These are phyloP conservation scores for Syrphus vitripennis DNA, from an alignment of 2,888 invertebrate genomes.

Conservation along the genomic window DNA sequence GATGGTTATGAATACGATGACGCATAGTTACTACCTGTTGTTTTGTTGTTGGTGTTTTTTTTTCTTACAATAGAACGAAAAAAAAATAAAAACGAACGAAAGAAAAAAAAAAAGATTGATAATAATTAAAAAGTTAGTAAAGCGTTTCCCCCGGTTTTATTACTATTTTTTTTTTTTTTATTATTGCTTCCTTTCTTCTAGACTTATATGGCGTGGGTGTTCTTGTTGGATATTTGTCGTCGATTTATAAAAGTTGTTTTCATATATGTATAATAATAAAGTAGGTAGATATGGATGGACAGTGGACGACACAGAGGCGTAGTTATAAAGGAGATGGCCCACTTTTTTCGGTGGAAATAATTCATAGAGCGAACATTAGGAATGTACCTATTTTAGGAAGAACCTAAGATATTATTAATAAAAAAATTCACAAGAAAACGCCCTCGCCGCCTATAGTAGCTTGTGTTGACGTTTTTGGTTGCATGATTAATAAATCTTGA, in stretches of 20 bases:
- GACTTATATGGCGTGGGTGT: slow-evolving; percentile 63
- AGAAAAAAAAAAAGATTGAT: slow-evolving; percentile 13
- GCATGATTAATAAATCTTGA: no score
- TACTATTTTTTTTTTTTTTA: slow-evolving; percentile 4
- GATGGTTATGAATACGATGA: slow-evolving; percentile 62
- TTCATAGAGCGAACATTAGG: not conserved
- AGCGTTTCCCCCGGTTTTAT: slow-evolving; percentile 31
- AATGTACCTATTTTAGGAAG: no score
- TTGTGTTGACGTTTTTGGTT: no score
- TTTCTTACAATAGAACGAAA: slow-evolving; percentile 29
- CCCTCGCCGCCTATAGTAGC: no score
- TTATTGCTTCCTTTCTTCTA: slow-evolving; percentile 50
- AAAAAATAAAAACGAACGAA: not conserved
- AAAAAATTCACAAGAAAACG: no score
- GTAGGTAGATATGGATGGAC: not conserved
- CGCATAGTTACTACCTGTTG: slow-evolving; percentile 73
- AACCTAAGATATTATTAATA: no score
- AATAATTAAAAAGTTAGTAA: slow-evolving; percentile 44
- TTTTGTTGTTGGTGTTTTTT: no score
- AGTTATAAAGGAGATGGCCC: not conserved
- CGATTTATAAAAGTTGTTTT: slow-evolving; percentile 6
- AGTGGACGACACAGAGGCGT: slow-evolving; percentile 4
- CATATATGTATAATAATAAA: not conserved
- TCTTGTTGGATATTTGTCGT: slow-evolving; percentile 42
- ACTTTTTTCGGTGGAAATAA: not conserved